Evolutionary conservation across 2,113 vertebrate species (phyloP), one percentile per base, ranked within the genome.

Genomic region (Balaenoptera acutorostrata): DNA sequence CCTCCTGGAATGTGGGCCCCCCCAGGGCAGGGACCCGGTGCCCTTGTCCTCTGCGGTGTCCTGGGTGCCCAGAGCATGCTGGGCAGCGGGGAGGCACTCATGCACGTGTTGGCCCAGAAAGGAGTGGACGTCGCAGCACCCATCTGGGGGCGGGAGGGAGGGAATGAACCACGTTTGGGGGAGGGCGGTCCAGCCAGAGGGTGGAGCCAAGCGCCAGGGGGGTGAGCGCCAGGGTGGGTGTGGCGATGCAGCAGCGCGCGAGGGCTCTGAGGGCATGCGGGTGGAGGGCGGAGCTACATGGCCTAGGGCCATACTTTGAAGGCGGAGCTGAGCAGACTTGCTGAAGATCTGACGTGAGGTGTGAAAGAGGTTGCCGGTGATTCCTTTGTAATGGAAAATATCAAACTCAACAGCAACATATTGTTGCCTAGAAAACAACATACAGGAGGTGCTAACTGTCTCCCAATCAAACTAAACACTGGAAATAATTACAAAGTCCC

Each of bases 51-150:
- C 49, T 12, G 6, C 2, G 7, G n/a, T 13, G 12, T 29, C 5
- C 84, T 29, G 21, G 57, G 57, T 3, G 33, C 88, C 41, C 15
- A 3, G 71, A 6, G 15, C 41, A 20, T 1, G 9, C 55, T 0
- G 0, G 1, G 3, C 9, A 0, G 57, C 5, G 6, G 17, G 29
- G 15, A 33, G 5, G 21, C 41, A 14, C 33, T 14, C 20, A 0
- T n/a, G 11, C 75, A 78, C 31, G 21, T 49, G 75, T 6, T 4
- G 46, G 23, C 71, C 41, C 31, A 5, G 29, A 27, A 8, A 23
- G 23, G 57, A 29, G 41, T 29, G 57, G 71, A n/a, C 6, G 1
- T 29, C 0, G 55, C 15, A 8, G 14, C 23, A 14, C 25, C 31
- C 61, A 3, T 15, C 63, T 46, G 21, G 55, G 36, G 9, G 14